These are phyloP conservation scores for Drosophila recens DNA, from an alignment of 2,888 invertebrate species.

Conservation along the genomic window DNA sequence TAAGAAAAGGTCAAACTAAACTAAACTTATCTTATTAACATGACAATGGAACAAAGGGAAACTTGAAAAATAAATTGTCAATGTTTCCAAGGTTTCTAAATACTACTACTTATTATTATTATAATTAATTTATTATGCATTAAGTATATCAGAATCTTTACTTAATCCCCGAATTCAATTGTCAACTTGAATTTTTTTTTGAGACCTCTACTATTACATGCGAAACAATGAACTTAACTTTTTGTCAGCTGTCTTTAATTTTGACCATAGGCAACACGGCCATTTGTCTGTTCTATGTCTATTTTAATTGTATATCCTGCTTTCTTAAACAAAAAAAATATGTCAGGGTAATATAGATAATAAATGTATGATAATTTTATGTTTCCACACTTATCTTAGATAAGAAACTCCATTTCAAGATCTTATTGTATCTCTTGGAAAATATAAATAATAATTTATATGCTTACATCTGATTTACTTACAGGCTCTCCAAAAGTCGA, in stretches of 20 bases:
- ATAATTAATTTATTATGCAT: too few relatives aligned
- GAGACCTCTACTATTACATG: background rate
- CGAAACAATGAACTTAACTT: background rate
- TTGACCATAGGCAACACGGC: slow-evolving; percentile 14
- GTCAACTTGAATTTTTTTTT: too few relatives aligned
- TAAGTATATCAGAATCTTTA: too few relatives aligned
- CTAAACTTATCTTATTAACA: background rate
- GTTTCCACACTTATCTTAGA: background rate
- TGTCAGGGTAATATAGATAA: too few relatives aligned
- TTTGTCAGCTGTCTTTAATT: background rate
- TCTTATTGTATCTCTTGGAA: background rate
- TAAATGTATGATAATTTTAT: background rate
- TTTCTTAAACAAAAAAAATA: background rate
- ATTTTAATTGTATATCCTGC: slow-evolving; percentile 6
- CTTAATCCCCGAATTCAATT: too few relatives aligned
- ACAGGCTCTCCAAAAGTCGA: background rate
- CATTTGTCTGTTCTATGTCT: background rate
- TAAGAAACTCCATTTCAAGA: background rate
- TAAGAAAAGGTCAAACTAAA: background rate
- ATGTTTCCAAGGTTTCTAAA: too few relatives aligned
- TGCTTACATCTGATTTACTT: background rate
- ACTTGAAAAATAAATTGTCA: background rate
- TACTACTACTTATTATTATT: background rate
- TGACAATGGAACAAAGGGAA: background rate
- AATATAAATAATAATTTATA: background rate